These are phyloP conservation scores for Scaptomyza parva DNA, from an alignment of 2,888 invertebrate genomes.

Conservation along the genomic window DNA sequence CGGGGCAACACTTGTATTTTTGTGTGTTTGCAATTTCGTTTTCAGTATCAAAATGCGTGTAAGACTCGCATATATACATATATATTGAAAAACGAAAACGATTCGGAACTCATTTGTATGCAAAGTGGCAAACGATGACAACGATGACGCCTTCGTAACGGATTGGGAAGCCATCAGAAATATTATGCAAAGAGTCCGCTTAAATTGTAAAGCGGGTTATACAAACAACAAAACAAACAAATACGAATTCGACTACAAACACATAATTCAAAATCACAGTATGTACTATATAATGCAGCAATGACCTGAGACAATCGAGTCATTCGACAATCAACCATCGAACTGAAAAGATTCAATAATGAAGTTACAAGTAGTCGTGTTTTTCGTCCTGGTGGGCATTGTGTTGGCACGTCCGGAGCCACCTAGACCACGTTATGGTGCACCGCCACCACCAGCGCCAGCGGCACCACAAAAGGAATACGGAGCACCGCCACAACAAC, in stretches of 20 bases:
- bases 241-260: slow-evolving; percentile 2
- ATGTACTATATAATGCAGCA: slow-evolving; percentile 54
- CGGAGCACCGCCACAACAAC: slow-evolving; percentile 79
- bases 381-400: slow-evolving; percentile 82
- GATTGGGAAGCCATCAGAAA: slow-evolving; percentile 70
- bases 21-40: slow-evolving; percentile 69
- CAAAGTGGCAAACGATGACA: slow-evolving; percentile 37
- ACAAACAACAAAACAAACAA: slow-evolving; percentile 44
- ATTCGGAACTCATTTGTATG: slow-evolving; percentile 67
- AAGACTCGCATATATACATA: no score
- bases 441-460: slow-evolving; percentile 77
- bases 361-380: slow-evolving; percentile 52
- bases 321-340: slow-evolving; percentile 64
- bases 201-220: slow-evolving; percentile 47
- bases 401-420: slow-evolving; percentile 85
- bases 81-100: slow-evolving; percentile 56
- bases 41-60: slow-evolving; percentile 62
- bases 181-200: slow-evolving; percentile 73
- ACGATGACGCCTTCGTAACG: slow-evolving; percentile 39
- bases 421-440: slow-evolving; percentile 82
- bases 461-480: slow-evolving; percentile 83
- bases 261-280: slow-evolving; percentile 3
- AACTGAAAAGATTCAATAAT: slow-evolving; percentile 41
- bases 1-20: slow-evolving; percentile 24
- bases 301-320: slow-evolving; percentile 64